phyloP scores from a whole-genome alignment of 2,797 vertebrate genomes.

The Micrastur ruficollis region DNA sequence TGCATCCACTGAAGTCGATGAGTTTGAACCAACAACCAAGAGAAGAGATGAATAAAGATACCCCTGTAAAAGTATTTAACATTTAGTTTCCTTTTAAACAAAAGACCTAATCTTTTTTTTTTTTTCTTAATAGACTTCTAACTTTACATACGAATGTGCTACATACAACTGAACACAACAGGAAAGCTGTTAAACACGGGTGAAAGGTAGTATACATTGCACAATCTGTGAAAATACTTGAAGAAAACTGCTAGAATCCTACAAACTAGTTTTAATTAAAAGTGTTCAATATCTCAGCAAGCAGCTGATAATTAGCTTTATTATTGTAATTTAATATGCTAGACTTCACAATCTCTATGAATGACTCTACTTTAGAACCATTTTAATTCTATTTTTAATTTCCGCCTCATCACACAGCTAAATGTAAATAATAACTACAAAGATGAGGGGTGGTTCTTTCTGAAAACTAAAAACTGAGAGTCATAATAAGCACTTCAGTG shows the following conservation, averaged over 20 bases:
- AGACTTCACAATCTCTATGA: slow-evolving; percentile 44
- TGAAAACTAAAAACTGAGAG: slow-evolving; percentile 32
- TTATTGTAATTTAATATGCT: slow-evolving; percentile 64
- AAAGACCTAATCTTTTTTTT: background rate
- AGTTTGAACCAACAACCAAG: background rate
- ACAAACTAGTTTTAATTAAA: slow-evolving; percentile 57
- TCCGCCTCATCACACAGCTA: slow-evolving; percentile 48
- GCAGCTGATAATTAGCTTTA: slow-evolving; percentile 58
- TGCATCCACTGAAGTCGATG: background rate
- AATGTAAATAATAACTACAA: slow-evolving; percentile 37
- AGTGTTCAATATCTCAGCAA: slow-evolving; percentile 52
- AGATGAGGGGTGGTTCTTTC: slow-evolving; percentile 47
- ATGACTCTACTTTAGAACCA: slow-evolving; percentile 38
- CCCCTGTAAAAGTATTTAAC: background rate
- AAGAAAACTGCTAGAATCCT: slow-evolving; percentile 37
- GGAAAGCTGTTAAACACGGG: background rate
- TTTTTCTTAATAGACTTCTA: background rate
- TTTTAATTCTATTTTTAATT: slow-evolving; percentile 71
- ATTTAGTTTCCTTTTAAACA: background rate
- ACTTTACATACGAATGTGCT: background rate
- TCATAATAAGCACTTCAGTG: background rate
- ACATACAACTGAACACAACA: background rate
- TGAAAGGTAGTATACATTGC: background rate
- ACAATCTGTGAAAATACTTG: background rate
- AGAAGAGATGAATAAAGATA: background rate